phyloP scores from a whole-genome alignment of 2,113 vertebrate genomes.

The Dicerorhinus sumatrensis region DNA sequence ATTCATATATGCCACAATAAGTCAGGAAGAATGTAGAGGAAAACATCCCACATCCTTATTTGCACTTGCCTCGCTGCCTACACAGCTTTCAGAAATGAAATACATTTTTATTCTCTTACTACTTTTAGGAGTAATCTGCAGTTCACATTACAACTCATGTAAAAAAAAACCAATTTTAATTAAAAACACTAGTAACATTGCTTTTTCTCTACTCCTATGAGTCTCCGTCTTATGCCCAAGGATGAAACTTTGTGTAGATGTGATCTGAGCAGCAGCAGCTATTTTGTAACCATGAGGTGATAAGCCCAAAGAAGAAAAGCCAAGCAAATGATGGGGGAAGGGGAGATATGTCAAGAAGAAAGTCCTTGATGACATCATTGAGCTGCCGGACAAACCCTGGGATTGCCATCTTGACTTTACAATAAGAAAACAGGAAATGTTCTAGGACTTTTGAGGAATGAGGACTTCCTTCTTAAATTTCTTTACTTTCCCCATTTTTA shows the following conservation, averaged over 20 bases:
- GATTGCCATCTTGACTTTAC: background rate
- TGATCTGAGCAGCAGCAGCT: background rate
- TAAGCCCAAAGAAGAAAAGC: background rate
- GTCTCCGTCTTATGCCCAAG: background rate
- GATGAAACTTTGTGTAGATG: background rate
- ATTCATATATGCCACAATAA: background rate
- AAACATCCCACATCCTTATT: background rate
- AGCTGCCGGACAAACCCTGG: background rate
- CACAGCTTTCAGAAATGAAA: background rate
- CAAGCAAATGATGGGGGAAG: background rate
- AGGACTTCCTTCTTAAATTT: background rate
- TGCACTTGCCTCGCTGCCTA: background rate
- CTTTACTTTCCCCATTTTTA: slow-evolving; percentile 8
- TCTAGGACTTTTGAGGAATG: background rate
- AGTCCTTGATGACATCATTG: background rate
- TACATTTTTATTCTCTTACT: background rate
- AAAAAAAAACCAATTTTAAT: background rate
- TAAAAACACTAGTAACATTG: background rate
- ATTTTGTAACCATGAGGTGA: background rate
- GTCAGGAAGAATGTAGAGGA: background rate
- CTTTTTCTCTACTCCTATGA: background rate
- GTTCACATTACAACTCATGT: background rate
- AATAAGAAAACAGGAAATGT: background rate
- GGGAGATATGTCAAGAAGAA: background rate
- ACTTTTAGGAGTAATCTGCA: background rate